Base-by-base conservation (phyloP, 2,888 invertebrate genomes). In the Lingula anatina region DNA sequence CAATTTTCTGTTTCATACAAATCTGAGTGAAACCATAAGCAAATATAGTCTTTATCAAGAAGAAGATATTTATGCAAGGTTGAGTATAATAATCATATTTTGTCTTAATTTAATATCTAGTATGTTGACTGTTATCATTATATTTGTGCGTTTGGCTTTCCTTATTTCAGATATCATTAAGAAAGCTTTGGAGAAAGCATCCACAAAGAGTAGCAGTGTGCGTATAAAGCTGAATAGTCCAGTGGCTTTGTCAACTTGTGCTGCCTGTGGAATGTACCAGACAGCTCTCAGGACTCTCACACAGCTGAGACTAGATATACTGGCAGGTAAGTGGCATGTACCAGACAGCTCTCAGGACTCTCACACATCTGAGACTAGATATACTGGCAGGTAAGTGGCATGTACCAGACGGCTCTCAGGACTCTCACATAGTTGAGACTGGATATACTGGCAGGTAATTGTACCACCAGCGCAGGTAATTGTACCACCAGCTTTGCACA, bases 201-300 rank as follows among this genome's bases (percentile, higher is more conserved):
- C 73, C 3, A 63, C 65, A 31, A 73, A 71, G 51, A 51, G 57
- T 39, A 56, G 55, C 20, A 52, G 53, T 27, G 56, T 82, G 5
- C 83, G 81, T 62, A 83, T 88, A 31, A 87, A 88, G 68, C 76
- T 93, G 40, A 90, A 90, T 26, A 87, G 89, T 51, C 84, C 86
- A 0, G 89, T 92, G 61, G 85, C 88, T 42, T 85, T 88, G 41
- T 85, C 87, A 66, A 86, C 93, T 7, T 88, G 93, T 3, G 80
- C 89, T 37, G 88, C 92, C 28, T 95, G 94, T 78, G 87, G 89
- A 21, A 84, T 97, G 80, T 97, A 94, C 78, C 89, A 93, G 77
- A 89, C 88, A 0, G 90, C 93, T 15, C 80, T 96, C 51, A 86
- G 85, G 60, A 94, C 95, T 0, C 83, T 97, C 69, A 87, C 89